Evolutionary conservation across 2,888 invertebrate genomes (phyloP).

Genomic region (Megaustenia siamemsis): DNA sequence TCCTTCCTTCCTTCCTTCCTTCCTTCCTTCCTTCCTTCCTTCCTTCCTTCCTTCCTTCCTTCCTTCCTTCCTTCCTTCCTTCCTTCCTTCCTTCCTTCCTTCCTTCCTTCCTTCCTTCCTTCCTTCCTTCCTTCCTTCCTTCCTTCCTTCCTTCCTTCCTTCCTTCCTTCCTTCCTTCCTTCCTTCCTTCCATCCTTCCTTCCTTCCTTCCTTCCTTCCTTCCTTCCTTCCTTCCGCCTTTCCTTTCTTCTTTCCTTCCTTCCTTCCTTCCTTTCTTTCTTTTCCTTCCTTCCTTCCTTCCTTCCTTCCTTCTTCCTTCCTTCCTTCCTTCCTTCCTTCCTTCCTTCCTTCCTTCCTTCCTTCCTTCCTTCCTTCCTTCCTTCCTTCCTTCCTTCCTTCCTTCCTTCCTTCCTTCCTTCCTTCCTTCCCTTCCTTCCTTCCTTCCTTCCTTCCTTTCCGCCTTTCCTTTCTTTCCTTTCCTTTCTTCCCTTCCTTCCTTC

Average conservation of each 20-base stretch:
- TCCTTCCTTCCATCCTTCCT: too few species aligned
- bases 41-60: not conserved
- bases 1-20: conserved; percentile 23
- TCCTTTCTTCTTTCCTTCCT: too few species aligned
- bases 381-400: conserved; percentile 39
- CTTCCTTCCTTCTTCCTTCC: too few species aligned
- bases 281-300: too few species aligned
- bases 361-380: conserved; percentile 25
- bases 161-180: not conserved
- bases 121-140: conserved; percentile 16
- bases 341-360: not conserved
- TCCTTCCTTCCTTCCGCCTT: too few species aligned
- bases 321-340: too few species aligned
- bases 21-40: conserved; percentile 1
- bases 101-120: not conserved
- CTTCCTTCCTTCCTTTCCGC: not conserved
- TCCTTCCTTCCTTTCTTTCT: too few species aligned
- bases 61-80: not conserved
- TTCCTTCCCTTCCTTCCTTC: not conserved
- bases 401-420: conserved; percentile 27
- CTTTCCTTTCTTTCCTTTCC: not conserved
- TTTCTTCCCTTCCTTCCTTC: not conserved
- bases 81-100: not conserved
- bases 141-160: not conserved
- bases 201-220: too few species aligned